Percentiles rank a stretch among this genome's conserved stretches.
Evolutionary conservation across 2,797 vertebrate species (phyloP).

Genomic region (Chanos chanos): DNA sequence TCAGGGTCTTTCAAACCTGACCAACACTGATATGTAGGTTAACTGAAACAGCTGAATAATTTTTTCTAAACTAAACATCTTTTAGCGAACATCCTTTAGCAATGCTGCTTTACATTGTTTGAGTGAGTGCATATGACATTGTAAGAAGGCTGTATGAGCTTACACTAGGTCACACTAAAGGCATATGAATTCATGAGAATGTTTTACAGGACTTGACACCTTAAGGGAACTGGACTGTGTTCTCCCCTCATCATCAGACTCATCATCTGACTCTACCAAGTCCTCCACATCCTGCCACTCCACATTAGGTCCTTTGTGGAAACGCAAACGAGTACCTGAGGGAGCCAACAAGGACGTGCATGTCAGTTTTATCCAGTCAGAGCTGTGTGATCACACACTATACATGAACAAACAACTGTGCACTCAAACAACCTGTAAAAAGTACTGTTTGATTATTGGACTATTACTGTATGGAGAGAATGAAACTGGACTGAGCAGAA

Average conservation of each 20-base stretch:
- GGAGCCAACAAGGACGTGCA: no score
- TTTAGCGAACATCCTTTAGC: no score
- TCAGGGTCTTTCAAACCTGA: not conserved
- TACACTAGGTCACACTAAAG: not conserved
- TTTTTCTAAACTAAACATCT: no score
- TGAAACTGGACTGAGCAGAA: no score
- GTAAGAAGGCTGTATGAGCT: not conserved
- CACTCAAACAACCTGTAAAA: no score
- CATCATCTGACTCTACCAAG: conserved; percentile 78
- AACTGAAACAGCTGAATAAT: not conserved
- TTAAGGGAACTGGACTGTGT: conserved; percentile 60
- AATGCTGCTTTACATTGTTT: not conserved
- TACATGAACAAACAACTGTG: not conserved
- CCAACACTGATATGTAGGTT: not conserved
- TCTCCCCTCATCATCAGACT: conserved; percentile 81
- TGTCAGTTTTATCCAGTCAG: no score
- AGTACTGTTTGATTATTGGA: no score
- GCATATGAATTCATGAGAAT: not conserved
- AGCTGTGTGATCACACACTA: not conserved
- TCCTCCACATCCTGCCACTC: conserved; percentile 96
- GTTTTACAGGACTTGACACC: conserved; percentile 44
- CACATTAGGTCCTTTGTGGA: conserved; percentile 88
- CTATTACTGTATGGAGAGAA: no score
- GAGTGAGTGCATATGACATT: not conserved
- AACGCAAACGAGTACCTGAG: conserved; percentile 90